Evolutionary conservation across 2,113 vertebrate species (phyloP), one percentile per base, ranked within the genome.

Genomic region (Zootoca vivipara): DNA sequence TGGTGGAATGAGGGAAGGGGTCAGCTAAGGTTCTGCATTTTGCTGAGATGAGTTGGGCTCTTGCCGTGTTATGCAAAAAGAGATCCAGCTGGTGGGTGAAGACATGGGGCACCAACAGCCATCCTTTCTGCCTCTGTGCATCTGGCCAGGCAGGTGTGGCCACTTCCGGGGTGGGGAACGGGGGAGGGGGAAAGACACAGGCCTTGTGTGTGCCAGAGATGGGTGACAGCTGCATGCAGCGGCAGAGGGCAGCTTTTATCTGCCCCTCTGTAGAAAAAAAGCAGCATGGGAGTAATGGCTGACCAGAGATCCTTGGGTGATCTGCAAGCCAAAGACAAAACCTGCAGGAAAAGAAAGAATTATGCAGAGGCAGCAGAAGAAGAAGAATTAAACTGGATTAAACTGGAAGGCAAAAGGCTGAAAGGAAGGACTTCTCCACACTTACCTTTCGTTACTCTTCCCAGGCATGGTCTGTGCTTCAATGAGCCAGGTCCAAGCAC

Each of bases 21-120:
- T 94, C 93, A 89, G 89, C 85, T 89, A 89, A 77, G 74, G 72
- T 90, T 87, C 92, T 93, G 91, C 78, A 85, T 91, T 93, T 93
- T 95, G 94, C 94, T 93, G 95, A 95, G 94, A 94, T 92, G 93
- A 93, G 94, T 92, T 95, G 78, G 82, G 84, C 93, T 95, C 94
- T 96, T 93, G 93, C 92, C 91, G 91, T 91, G 93, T 95, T 95
- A 93, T 93, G 87, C 9, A 6, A 1, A 26, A 89, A 73, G n/a
- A 30, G 70, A 73, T 13, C 30, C 70, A 18, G 10, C 30, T 46
- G 46, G 46, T 46, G 46, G 8, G 9, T 52, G 46, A 52, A 12
- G 46, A 52, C 46, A 52, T 12, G 46, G 46, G 46, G 46, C 46
- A 52, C 46, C 46, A 52, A 12, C 2, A 0, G 46, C 46, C 46